phyloP scores from a whole-genome alignment of 1,140 invertebrate species.

The Hycleus phaleratus region DNA sequence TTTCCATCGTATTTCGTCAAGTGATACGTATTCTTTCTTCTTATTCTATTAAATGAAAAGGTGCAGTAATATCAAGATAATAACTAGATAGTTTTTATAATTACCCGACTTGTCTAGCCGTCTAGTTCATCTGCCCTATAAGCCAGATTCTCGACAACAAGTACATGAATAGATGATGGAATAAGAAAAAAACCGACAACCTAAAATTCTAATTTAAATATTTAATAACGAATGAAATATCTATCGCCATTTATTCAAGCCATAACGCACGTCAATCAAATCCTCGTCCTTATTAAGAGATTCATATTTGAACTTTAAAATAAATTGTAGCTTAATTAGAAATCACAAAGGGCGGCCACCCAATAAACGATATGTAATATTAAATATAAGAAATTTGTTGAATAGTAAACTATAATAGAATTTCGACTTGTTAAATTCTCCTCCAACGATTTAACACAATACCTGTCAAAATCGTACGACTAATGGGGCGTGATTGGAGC shows the following conservation, averaged over 20 bases:
- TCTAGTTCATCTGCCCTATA: constrained; percentile 5
- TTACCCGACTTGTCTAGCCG: constrained; percentile 13
- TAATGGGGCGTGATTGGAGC: constrained; percentile 22
- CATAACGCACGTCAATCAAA: not conserved
- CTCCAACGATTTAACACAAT: constrained; percentile 23
- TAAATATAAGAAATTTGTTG: too few species aligned
- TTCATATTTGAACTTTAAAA: too few species aligned
- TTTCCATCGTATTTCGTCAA: constrained; percentile 4
- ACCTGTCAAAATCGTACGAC: constrained; percentile 15
- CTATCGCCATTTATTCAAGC: not conserved
- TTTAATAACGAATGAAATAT: constrained; percentile 16
- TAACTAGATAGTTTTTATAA: constrained; percentile 16
- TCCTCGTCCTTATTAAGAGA: too few species aligned
- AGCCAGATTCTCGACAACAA: constrained; percentile 4
- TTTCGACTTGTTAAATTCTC: too few species aligned
- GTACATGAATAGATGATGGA: not conserved
- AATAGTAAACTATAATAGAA: too few species aligned
- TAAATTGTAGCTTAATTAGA: too few species aligned
- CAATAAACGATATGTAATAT: too few species aligned
- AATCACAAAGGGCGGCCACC: too few species aligned
- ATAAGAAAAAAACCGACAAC: not conserved
- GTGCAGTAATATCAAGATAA: constrained; percentile 16
- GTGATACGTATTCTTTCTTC: constrained; percentile 12
- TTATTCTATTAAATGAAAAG: constrained; percentile 11
- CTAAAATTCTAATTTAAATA: constrained; percentile 7